Percentiles rank a stretch among this genome's conserved stretches.
Evolutionary conservation across 2,797 vertebrate species (phyloP).

Genomic region (Furcifer pardalis): DNA sequence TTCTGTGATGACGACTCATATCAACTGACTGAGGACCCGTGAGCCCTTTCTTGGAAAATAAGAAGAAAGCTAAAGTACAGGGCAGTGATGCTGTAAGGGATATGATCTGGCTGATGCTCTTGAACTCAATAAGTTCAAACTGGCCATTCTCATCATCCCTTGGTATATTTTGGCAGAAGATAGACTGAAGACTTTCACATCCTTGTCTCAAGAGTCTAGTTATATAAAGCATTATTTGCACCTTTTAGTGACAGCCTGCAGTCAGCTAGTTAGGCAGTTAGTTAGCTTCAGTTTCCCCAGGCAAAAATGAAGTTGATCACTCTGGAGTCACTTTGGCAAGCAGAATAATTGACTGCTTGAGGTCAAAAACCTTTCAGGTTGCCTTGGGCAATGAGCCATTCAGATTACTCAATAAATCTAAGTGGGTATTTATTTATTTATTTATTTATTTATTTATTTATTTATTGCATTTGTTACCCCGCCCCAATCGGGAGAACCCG

Average conservation of each 20-base stretch:
- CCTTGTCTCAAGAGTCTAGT: background rate
- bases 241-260: background rate
- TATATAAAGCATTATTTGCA: background rate
- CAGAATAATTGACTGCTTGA: accelerated
- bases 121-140: background rate
- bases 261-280: background rate
- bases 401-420: background rate
- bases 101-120: background rate
- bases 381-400: background rate
- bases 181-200: background rate
- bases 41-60: background rate
- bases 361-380: background rate
- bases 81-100: background rate
- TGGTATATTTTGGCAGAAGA: background rate
- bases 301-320: background rate
- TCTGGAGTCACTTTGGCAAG: accelerated
- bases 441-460: no score
- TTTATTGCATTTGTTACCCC: no score
- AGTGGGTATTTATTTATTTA: no score
- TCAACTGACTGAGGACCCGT: no score
- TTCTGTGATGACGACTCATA: no score
- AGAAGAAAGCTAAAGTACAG: background rate
- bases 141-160: background rate
- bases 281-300: background rate
- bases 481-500: no score